These are phyloP conservation scores for Drosophila cardini DNA, from an alignment of 1,140 invertebrate genomes.

Conservation along the genomic window DNA sequence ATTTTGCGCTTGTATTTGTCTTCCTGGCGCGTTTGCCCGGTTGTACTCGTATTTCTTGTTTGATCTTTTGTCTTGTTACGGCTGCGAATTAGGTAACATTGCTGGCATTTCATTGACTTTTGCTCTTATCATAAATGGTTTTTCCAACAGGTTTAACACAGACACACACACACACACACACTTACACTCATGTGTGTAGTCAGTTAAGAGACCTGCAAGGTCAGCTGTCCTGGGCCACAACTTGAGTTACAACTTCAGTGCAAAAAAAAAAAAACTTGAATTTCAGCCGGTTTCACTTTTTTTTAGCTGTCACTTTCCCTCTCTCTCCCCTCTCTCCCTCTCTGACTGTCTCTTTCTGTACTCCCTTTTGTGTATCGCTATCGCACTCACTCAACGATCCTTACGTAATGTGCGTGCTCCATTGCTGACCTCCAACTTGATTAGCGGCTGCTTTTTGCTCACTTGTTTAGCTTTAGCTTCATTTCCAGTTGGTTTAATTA, in stretches of 20 bases:
- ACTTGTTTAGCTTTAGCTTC: slow-evolving; percentile 37
- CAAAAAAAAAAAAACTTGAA: slow-evolving; percentile 32
- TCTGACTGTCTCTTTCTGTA: background rate
- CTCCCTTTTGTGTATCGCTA: slow-evolving; percentile 1
- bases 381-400: slow-evolving; percentile 19
- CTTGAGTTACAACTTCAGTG: slow-evolving; percentile 1
- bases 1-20: slow-evolving; percentile 32
- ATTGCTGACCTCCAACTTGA: slow-evolving; percentile 76
- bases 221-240: slow-evolving; percentile 57
- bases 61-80: slow-evolving; percentile 33
- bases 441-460: slow-evolving; percentile 67
- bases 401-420: slow-evolving; percentile 66
- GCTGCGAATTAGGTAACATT: slow-evolving; percentile 73
- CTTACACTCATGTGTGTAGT: background rate
- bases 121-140: slow-evolving; percentile 60
- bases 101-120: slow-evolving; percentile 67
- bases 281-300: slow-evolving; percentile 56
- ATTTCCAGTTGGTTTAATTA: slow-evolving; percentile 68
- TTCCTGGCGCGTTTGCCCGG: slow-evolving; percentile 36
- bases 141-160: slow-evolving; percentile 61
- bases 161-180: slow-evolving; percentile 1
- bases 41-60: slow-evolving; percentile 63
- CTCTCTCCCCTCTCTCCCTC: background rate
- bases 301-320: background rate
- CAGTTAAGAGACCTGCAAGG: slow-evolving; percentile 53